Evolutionary conservation across 2,797 vertebrate species (phyloP), one percentile per base, ranked within the genome.

Genomic region (Micropoecilia bifurca): DNA sequence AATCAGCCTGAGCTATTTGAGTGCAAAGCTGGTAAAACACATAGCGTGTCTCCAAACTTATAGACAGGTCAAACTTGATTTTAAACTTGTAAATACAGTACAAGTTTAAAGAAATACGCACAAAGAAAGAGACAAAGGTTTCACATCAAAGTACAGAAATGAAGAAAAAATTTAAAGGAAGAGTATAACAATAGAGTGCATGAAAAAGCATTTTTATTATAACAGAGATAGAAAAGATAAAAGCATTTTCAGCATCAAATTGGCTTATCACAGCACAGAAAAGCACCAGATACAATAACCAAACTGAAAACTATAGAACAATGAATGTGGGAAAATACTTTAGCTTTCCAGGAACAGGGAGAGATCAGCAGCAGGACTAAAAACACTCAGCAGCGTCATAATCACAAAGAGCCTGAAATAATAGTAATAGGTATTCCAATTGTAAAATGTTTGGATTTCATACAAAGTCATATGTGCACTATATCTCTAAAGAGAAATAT

Each of bases 201-300:
- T 93, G 91, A 89, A 95, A 95, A 94, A 89, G 28, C 77, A 84
- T 92, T 90, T 90, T 95, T 95, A 94, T 95, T 95, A 91, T 91
- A 95, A 94, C 90, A 91, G 88, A 91, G 87, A 92, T 93, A 95
- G 87, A 95, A 95, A 95, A 94, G 91, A 94, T 93, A 94, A 93
- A 96, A 94, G 93, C 90, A 93, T 91, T 89, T 91, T 94, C 86
- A 89, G 92, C 87, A 81, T 92, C 87, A 85, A 91, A 84, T 86
- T 66, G 78, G 86, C 88, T 92, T 85, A 80, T 94, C 87, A 94
- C 93, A 91, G 87, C 93, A 95, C 93, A 86, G 89, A 90, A 75
- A 90, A 94, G 93, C 92, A 94, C 90, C 91, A 94, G 88, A 92
- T 89, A 91, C 91, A 85, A 89, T 76, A 85, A 84, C 20, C 36